Base-by-base conservation (phyloP, 1,140 invertebrate species). In the Papilio polyxenes region DNA sequence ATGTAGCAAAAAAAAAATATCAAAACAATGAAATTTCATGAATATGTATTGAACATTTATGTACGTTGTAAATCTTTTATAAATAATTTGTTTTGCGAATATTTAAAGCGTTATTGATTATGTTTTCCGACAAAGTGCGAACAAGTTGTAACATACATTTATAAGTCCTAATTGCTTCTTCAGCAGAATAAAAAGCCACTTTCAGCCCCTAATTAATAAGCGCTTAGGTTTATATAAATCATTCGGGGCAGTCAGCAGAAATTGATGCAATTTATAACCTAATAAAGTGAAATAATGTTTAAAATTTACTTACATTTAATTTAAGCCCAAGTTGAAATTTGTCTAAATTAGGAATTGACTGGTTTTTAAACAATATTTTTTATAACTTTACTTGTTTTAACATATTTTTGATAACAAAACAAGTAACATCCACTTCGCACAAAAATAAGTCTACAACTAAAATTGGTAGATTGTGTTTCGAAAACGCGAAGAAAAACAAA, bases 181-280 rank as follows among this genome's bases (percentile, higher is more conserved):
- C 80, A 87, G 90, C 85, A 90, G 87, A 89, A 92, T 85, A 89
- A 90, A 90, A 93, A 93, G 92, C 91, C 87, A 90, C 83, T 86
- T 87, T 86, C 92, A 94, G 92, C 92, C 92, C 89, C 92, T 93
- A 93, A 83, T 85, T 89, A 93, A 90, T 85, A 93, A 94, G 92
- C 91, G 84, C 84, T 84, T 90, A 89, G 89, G 87, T 89, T 89
- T 87, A 89, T 84, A 83, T 86, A 89, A 89, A 91, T 89, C 83
- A 90, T 90, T 87, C 87, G 88, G 87, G 87, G 92, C 88, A 94
- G 91, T 92, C 92, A 92, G 92, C 92, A 90, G 83, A 89, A 89
- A 90, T 90, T 90, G 87, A 92, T 91, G 91, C 90, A 92, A 88
- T 85, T 90, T 92, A 89, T 93, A 93, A 93, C 92, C 92, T 93